These are phyloP conservation scores for Dipodomys spectabilis DNA, from an alignment of 2,113 vertebrate species.

Conservation along the genomic window DNA sequence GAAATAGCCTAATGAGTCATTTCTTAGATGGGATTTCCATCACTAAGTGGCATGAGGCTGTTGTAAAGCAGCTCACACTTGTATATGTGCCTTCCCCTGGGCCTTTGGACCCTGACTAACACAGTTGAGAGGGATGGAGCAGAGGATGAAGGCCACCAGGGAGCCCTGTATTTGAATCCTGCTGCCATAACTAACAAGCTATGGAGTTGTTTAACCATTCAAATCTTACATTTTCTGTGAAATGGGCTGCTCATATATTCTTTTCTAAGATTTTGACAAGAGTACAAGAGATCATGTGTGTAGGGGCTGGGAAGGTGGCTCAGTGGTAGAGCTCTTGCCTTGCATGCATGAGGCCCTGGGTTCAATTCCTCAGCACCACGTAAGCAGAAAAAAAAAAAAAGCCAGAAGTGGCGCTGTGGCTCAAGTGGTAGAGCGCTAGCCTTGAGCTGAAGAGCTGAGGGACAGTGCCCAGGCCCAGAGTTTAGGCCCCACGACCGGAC, in stretches of 20 bases:
- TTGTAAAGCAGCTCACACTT: too few species aligned
- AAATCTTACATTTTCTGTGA: background rate
- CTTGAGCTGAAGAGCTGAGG: too few species aligned
- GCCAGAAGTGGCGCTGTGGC: too few species aligned
- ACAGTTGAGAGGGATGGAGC: background rate
- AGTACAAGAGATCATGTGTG: background rate
- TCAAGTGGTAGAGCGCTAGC: too few species aligned
- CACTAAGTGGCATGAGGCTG: background rate
- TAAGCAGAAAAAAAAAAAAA: too few species aligned
- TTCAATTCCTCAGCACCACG: too few species aligned
- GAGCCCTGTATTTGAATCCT: background rate
- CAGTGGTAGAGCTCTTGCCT: too few species aligned
- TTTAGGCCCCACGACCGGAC: too few species aligned
- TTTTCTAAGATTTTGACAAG: slow-evolving; percentile 14
- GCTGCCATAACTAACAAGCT: background rate
- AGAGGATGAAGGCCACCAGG: background rate
- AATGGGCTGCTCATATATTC: background rate
- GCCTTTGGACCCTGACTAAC: background rate
- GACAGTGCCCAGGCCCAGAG: too few species aligned
- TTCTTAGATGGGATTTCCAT: background rate
- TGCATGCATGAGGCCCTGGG: too few species aligned
- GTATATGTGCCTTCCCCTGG: background rate
- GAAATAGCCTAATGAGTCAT: background rate
- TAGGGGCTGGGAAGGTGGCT: too few species aligned
- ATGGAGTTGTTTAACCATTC: slow-evolving; percentile 6